Conservation (phyloP, 2,888 invertebrate species). For the Drosophila anomelani region DNA sequence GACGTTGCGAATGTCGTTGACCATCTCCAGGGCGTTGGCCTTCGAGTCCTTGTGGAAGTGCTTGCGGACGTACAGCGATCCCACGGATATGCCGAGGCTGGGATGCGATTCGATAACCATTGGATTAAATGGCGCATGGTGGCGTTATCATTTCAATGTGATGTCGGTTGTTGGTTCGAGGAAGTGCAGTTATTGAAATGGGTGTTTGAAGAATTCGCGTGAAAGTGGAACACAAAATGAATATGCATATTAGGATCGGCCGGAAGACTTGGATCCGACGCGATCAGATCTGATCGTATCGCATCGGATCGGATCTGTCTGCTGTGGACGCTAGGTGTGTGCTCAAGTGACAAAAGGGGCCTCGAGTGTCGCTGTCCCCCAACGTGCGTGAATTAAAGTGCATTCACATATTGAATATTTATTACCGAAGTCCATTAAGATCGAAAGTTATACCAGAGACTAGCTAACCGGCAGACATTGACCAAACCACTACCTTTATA, state of each 20-base stretch:
- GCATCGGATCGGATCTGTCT: slow-evolving; percentile 9
- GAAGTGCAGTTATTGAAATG: slow-evolving; percentile 52
- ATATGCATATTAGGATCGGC: slow-evolving; percentile 33
- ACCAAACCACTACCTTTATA: background rate
- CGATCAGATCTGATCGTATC: background rate
- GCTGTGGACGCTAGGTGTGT: background rate
- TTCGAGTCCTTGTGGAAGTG: slow-evolving; percentile 95
- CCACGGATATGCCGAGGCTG: slow-evolving; percentile 91
- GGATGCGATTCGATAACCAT: slow-evolving; percentile 25
- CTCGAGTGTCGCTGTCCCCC: slow-evolving; percentile 4
- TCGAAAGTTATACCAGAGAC: background rate
- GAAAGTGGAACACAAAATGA: slow-evolving; percentile 60
- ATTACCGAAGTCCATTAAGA: slow-evolving; percentile 10
- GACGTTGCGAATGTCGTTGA: slow-evolving; percentile 91
- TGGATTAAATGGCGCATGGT: slow-evolving; percentile 34
- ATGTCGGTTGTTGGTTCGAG: slow-evolving; percentile 44
- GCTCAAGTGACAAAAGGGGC: background rate
- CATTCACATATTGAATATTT: slow-evolving; percentile 2
- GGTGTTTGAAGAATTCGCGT: slow-evolving; percentile 41
- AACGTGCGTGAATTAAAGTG: slow-evolving; percentile 9
- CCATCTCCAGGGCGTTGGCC: slow-evolving; percentile 94
- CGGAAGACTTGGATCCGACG: background rate
- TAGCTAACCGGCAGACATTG: background rate
- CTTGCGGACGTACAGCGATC: slow-evolving; percentile 94
- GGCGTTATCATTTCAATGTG: slow-evolving; percentile 39